A percentile compares a stretch with the other conserved stretches of the same genome.
phyloP scores from a whole-genome alignment of 2,113 vertebrate species.

The Polypterus bichir region DNA sequence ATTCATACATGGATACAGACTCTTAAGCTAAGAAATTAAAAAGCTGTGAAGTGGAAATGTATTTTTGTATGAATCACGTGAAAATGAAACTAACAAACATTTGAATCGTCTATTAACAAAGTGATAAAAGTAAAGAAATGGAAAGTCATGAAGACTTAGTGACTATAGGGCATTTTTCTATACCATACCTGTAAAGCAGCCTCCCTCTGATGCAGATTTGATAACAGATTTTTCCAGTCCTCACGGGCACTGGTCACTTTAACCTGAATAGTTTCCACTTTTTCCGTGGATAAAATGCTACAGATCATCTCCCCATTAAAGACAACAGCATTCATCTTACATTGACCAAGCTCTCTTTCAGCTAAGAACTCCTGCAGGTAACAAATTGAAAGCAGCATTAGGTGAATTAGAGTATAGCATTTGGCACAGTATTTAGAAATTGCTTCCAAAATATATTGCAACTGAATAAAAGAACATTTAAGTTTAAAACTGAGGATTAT shows the following conservation, averaged over 20 bases:
- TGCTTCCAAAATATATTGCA: no score
- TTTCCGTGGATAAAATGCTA: conserved; percentile 66
- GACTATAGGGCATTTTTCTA: conserved; percentile 64
- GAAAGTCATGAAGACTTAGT: conserved; percentile 38
- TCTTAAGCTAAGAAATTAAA: no score
- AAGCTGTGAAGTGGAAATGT: no score
- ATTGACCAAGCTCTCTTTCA: conserved; percentile 82
- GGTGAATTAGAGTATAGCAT: no score
- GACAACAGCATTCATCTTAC: conserved; percentile 65
- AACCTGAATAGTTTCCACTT: conserved; percentile 57
- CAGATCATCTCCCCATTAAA: conserved; percentile 76
- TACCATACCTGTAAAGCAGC: conserved; percentile 67
- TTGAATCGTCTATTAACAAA: no score
- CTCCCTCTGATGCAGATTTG: conserved; percentile 73
- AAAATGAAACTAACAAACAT: no score
- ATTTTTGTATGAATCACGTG: no score
- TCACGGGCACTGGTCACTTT: conserved; percentile 66
- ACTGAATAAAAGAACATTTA: no score
- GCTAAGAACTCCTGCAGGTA: conserved; percentile 71
- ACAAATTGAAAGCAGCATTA: conserved; percentile 1
- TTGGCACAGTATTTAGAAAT: no score
- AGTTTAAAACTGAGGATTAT: no score
- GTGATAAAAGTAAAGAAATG: no score
- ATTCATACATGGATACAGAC: no score
- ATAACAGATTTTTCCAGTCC: conserved; percentile 82